Base-by-base conservation (phyloP, 2,113 vertebrate species). In the Hemiscyllium ocellatum region DNA sequence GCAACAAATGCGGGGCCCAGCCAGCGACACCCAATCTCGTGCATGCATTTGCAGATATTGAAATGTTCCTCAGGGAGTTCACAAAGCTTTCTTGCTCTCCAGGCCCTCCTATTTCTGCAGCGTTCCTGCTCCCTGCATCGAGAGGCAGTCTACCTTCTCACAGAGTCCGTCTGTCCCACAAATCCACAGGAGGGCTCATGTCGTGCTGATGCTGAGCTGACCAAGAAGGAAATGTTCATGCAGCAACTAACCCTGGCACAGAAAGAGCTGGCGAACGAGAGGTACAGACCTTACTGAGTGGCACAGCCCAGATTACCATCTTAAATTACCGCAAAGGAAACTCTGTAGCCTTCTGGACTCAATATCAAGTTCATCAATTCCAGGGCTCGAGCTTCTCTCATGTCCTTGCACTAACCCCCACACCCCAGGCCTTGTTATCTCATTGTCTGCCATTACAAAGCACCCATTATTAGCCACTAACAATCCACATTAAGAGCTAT, bases 21-120 rank as follows among this genome's bases (percentile, higher is more conserved):
- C 72, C 72, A 76, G 26, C 29, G 72, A 76, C 6, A 13, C 29
- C 72, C 72, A 76, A 7, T 33, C 26, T 76, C 29, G 12, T 76
- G 72, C 33, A 12, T 76, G 29, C 33, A 76, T 76, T 12, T 61
- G 2, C 12, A 72, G 12, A 76, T 2, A 33, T 96, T 95, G 96
- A 96, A 96, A 95, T 96, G 61, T 17, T 96, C 95, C 37, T 1
- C 20, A 96, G 96, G 95, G 96, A 96, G 96, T 72, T 96, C 96
- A 96, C 96, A 96, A 68, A 96, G 96, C 56, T 10, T 96, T 96
- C 96, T 96, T 52, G 42, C 52, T 96, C 83, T 83, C 87, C 96
- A 96, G 97, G 96, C 97, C 97, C 98, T 97, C 96, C 96, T 97
- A 96, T 94, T 97, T 95, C 96, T 97, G 96, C 97, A 97, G 20